Evolutionary conservation across 2,888 invertebrate genomes (phyloP).

Genomic region (Drosophila pseudotakahashii): DNA sequence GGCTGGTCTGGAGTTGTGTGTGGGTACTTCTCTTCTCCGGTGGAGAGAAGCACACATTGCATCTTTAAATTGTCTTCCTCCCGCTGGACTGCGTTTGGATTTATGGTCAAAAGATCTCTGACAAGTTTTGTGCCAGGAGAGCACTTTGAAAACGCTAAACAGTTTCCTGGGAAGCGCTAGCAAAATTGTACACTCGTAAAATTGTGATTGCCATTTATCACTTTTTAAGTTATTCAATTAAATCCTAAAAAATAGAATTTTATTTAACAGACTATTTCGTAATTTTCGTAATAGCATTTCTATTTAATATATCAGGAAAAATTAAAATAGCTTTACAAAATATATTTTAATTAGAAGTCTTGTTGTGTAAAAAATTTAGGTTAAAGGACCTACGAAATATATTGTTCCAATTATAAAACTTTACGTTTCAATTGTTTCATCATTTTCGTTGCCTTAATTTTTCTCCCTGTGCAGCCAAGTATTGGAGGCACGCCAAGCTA

Average conservation of each 20-base stretch:
- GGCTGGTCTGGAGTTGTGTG: slow-evolving; percentile 23
- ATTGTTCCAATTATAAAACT: too few species aligned
- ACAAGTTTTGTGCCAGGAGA: slow-evolving; percentile 48
- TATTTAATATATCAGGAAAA: too few species aligned
- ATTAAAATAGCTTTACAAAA: too few species aligned
- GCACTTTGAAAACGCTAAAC: slow-evolving; percentile 43
- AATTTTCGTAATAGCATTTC: too few species aligned
- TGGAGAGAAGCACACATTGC: neutral
- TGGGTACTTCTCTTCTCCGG: slow-evolving; percentile 6
- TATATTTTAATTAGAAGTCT: too few species aligned
- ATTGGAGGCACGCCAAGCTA: slow-evolving; percentile 72
- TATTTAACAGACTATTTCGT: too few species aligned
- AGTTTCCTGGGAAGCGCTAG: slow-evolving; percentile 31
- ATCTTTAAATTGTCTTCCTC: slow-evolving; percentile 35
- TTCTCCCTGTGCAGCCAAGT: slow-evolving; percentile 27
- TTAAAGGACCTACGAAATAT: too few species aligned
- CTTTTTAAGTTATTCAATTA: neutral
- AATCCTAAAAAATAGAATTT: too few species aligned
- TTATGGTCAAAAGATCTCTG: slow-evolving; percentile 48
- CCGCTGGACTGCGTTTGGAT: slow-evolving; percentile 36
- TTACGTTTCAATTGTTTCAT: too few species aligned
- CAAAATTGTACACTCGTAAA: slow-evolving; percentile 15
- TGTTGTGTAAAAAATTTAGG: too few species aligned
- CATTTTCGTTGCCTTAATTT: too few species aligned
- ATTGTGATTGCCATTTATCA: neutral